Percentiles rank a stretch among this genome's conserved stretches.
These are phyloP conservation scores for Cinclus cinclus DNA, from an alignment of 2,113 vertebrate genomes.

Conservation along the genomic window DNA sequence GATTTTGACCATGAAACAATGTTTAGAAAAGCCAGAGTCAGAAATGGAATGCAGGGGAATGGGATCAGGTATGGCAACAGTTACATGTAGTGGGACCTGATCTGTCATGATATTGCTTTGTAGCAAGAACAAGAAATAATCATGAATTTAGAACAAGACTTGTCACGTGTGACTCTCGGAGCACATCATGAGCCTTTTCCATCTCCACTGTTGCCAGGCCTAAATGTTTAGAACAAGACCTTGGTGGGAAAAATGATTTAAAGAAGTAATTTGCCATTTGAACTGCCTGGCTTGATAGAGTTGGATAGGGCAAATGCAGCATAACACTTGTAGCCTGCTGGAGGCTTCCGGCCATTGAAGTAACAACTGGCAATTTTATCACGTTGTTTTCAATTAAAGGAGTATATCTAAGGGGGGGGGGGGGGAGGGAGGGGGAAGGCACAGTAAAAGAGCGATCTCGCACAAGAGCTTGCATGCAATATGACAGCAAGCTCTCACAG, in stretches of 20 bases:
- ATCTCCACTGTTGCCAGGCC: neutral
- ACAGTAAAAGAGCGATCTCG: neutral
- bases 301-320: neutral
- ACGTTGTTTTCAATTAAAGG: neutral
- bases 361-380: neutral
- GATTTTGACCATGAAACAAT: neutral
- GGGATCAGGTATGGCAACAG: neutral
- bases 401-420: neutral
- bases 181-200: neutral
- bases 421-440: too few relatives aligned
- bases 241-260: neutral
- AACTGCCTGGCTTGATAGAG: neutral
- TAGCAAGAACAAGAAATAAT: neutral
- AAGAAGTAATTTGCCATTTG: neutral
- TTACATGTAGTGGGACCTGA: neutral
- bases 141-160: neutral
- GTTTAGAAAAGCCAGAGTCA: neutral
- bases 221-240: neutral
- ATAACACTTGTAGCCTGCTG: neutral
- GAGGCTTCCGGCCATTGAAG: neutral
- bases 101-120: fast-evolving
- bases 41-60: neutral
- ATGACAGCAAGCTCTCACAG: neutral
- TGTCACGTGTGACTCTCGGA: neutral
- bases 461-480: neutral